Base-by-base conservation (phyloP, 2,113 vertebrate species). In the Miniopterus natalensis region DNA sequence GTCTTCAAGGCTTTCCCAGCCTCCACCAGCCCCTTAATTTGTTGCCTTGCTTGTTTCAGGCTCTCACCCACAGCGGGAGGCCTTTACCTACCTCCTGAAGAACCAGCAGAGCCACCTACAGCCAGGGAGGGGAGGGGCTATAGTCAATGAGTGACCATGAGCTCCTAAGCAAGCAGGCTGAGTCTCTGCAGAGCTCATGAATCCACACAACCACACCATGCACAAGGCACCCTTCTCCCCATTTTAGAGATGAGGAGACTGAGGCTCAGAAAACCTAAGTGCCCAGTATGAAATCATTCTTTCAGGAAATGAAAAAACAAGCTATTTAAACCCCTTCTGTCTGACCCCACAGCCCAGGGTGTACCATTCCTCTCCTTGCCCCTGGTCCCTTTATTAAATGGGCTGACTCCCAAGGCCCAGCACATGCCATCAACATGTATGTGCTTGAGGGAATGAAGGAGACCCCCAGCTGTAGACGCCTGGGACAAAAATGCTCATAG, bases 161-260 rank as follows among this genome's bases (percentile, higher is more conserved):
- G 17, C 6, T 0, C 42, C 75, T 21, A 1, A 25, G 1, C 36
- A 53, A 45, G 31, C 23, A 0, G 17, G 15, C 7, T 0, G 6
- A 29, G 53, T 49, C 53, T 61, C 36, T 10, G 51, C 36, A 55
- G 45, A 49, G 7, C 20, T 0, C 74, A 20, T 2, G 29, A 3
- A 14, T 5, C 20, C 45, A 8, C 12, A 36, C 25, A 47, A 31
- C 6, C 49, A 5, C 14, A 57, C 61, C 20, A 10, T 0, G 11
- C 8, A 13, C n/a, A 47, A 31, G 53, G 20, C 53, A 0, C 29
- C 8, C 9, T 36, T 23, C 31, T 84, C 5, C 65, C 36, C 42
- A n/a, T 51, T 61, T 74, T 29, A n/a, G 1, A 49, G 66, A 63
- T 4, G 14, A 66, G 25, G 31, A 71, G 10, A 23, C 40, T 2